A percentile compares a stretch with the other conserved stretches of the same genome.
These are phyloP conservation scores for Babyrousa celebensis DNA, from an alignment of 2,797 vertebrate species.

Conservation along the genomic window DNA sequence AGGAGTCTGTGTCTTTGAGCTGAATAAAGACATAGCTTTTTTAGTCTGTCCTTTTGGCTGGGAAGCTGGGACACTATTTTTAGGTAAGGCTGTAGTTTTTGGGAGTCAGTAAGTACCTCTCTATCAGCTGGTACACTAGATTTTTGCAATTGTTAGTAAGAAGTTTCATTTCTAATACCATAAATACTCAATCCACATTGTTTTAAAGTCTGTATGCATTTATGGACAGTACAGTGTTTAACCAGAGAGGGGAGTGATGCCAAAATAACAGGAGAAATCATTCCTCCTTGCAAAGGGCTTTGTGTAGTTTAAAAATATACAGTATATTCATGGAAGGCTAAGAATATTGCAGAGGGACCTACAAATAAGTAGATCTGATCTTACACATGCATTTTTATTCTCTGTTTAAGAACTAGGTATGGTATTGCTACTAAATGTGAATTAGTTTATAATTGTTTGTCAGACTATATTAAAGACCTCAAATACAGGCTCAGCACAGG, in stretches of 20 bases:
- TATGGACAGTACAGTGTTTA: slow-evolving; percentile 33
- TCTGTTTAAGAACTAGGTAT: slow-evolving; percentile 38
- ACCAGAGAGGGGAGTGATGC: slow-evolving; percentile 2
- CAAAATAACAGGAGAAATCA: slow-evolving; percentile 45
- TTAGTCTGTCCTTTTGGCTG: slow-evolving; percentile 77
- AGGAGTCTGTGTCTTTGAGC: slow-evolving; percentile 71
- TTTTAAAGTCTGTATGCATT: slow-evolving; percentile 48
- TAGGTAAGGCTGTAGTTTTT: slow-evolving; percentile 75
- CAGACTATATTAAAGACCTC: slow-evolving; percentile 34
- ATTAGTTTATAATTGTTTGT: slow-evolving; percentile 50
- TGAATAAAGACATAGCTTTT: slow-evolving; percentile 74
- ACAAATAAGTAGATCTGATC: slow-evolving; percentile 16
- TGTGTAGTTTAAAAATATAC: slow-evolving; percentile 64
- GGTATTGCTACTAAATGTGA: slow-evolving; percentile 68
- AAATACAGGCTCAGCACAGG: slow-evolving; percentile 33
- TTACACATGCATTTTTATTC: slow-evolving; percentile 55
- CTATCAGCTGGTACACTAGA: slow-evolving; percentile 29
- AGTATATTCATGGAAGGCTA: slow-evolving; percentile 59
- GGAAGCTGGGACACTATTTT: slow-evolving; percentile 77
- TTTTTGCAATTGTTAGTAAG: slow-evolving; percentile 67
- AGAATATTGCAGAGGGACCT: slow-evolving; percentile 31
- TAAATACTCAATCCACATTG: slow-evolving; percentile 28
- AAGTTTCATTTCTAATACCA: slow-evolving; percentile 54
- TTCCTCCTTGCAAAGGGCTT: slow-evolving; percentile 31
- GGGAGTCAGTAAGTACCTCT: slow-evolving; percentile 63